Base-by-base conservation (phyloP, 2,797 vertebrate species). In the Staurois parvus region DNA sequence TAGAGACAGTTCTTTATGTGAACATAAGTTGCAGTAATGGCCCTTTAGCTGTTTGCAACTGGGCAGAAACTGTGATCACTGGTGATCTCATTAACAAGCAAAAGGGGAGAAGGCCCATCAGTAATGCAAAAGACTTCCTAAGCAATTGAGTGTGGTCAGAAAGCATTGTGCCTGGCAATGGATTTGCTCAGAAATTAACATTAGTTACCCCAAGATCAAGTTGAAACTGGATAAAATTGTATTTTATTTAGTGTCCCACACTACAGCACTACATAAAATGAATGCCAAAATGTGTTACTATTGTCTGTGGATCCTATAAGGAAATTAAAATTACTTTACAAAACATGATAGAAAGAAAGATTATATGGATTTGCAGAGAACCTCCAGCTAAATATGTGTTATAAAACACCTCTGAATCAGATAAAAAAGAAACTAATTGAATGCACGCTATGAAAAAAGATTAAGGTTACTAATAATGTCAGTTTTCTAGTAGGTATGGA, bases 321-420 rank as follows among this genome's bases (percentile, higher is more conserved):
- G 69, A 48, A 74, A 28, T 66, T 79, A 72, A 24, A 67, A 79
- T 59, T 13, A 67, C 77, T 67, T 67, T 69, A 74, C 56, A 13
- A 56, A 40, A 42, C 28, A 42, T 34, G 42, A 24, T 67, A n/a
- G 29, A 79, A 79, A 79, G 72, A 73, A 66, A 79, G 76, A 79
- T 79, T 73, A 79, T 73, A 37, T 74, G 15, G 70, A 74, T 85
- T 85, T 80, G 59, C 69, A 56, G 70, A 79, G 30, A 79, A 59
- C 76, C 70, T 74, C 70, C 11, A 30, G 84, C 76, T 67, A 79
- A 79, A 79, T 84, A 66, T 80, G 68, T 85, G 52, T 85, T 79
- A 68, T 67, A 72, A 79, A 24, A 52, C n/a, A 74, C 76, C 72
- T 56, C 28, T 66, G 17, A 32, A 84, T 84, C 84, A 85, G 70